A percentile compares a stretch with the other conserved stretches of the same genome.
Evolutionary conservation across 1,140 invertebrate species (phyloP).

Genomic region (Phenacoccus solenopsis): DNA sequence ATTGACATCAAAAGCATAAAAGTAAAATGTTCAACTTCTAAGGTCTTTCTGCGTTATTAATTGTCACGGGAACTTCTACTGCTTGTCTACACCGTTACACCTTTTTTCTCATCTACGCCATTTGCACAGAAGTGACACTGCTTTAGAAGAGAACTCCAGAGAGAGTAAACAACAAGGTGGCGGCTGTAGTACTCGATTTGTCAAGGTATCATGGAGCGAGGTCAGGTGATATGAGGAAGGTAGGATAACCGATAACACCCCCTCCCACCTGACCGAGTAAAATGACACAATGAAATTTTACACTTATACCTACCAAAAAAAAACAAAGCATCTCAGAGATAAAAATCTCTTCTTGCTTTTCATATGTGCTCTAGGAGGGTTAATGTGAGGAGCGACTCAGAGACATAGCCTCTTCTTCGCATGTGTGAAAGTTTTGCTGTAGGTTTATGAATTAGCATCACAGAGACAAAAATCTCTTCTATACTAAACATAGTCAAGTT

Average conservation of each 20-base stretch:
- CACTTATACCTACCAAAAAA: too few species aligned
- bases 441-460: not conserved
- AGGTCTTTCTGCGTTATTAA: too few species aligned
- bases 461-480: not conserved
- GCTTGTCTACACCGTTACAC: too few species aligned
- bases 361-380: too few species aligned
- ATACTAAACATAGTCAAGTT: too few species aligned
- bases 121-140: too few species aligned
- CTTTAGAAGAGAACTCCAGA: too few species aligned
- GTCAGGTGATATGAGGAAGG: not conserved
- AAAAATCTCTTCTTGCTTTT: not conserved
- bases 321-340: not conserved
- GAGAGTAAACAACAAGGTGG: too few species aligned
- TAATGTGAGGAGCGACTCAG: not conserved
- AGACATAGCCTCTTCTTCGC: not conserved
- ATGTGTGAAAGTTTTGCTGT: not conserved
- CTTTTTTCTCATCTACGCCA: too few species aligned
- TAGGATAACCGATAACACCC: not conserved
- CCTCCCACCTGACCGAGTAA: not conserved
- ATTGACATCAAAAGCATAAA: too few species aligned
- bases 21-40: too few species aligned
- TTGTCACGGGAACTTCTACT: too few species aligned
- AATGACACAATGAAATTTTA: not conserved
- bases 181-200: not conserved
- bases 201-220: not conserved